Conservation (phyloP, 2,888 invertebrate species). For the Schrankia costaestrigalis region DNA sequence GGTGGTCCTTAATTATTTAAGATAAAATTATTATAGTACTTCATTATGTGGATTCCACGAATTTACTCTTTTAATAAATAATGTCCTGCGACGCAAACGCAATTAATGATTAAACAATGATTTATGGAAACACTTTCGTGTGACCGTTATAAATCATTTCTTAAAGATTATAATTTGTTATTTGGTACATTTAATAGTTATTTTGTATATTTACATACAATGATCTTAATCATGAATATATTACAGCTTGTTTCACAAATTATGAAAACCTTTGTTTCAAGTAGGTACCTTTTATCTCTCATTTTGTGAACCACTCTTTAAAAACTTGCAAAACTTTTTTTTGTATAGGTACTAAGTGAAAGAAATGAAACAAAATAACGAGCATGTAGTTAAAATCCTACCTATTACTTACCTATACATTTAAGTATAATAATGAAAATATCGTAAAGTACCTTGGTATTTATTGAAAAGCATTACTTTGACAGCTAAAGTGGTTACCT, state of each 20-base stretch:
- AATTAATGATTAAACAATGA: conserved; percentile 42
- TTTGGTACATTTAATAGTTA: conserved; percentile 5
- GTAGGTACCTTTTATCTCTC: no score
- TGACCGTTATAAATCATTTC: conserved; percentile 13
- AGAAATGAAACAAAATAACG: no score
- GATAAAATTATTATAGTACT: conserved; percentile 70
- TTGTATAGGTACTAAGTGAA: no score
- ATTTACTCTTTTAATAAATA: conserved; percentile 57
- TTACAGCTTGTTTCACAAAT: conserved; percentile 1
- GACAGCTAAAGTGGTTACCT: no score
- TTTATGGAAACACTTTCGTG: conserved; percentile 37
- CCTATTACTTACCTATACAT: no score
- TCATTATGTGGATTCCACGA: conserved; percentile 56
- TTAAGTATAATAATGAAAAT: no score
- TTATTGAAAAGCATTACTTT: no score
- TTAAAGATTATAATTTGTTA: conserved; percentile 8
- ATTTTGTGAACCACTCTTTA: no score
- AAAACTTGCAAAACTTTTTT: no score
- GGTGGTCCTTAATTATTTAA: conserved; percentile 73
- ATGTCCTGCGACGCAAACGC: conserved; percentile 44
- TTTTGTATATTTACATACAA: conserved; percentile 2
- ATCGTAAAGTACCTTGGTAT: no score
- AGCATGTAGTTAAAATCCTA: no score
- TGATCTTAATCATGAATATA: conserved; percentile 1
- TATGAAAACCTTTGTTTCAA: conserved; percentile 1